Conservation (phyloP, 64 coral and sea anemone genomes). For the Platygyra sinensis region DNA sequence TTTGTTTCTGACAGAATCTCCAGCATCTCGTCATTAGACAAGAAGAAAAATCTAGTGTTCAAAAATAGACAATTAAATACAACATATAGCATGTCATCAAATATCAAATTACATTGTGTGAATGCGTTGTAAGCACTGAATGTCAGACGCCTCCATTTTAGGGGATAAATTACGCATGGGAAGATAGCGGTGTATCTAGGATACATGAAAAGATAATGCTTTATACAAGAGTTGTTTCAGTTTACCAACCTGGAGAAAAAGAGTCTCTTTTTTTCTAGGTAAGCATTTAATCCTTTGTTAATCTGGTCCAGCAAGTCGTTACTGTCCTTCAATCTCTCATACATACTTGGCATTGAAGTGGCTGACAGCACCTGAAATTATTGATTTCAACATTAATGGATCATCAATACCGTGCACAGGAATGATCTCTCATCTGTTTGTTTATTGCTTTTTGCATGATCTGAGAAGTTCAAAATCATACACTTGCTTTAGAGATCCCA, state of each 20-base stretch:
- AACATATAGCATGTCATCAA: too few species aligned
- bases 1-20: slow-evolving; percentile 99
- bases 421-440: too few species aligned
- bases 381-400: neutral
- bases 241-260: slow-evolving; percentile 95
- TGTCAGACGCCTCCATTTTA: too few species aligned
- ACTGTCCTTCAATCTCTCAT: slow-evolving; percentile 90
- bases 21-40: slow-evolving; percentile 99
- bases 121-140: too few species aligned
- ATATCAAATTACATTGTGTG: neutral
- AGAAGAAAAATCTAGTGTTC: slow-evolving; percentile 89
- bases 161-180: too few species aligned
- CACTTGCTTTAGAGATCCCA: too few species aligned
- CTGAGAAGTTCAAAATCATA: too few species aligned
- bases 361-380: slow-evolving; percentile 81
- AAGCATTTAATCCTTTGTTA: slow-evolving; percentile 98
- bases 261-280: slow-evolving; percentile 96
- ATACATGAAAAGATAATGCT: too few species aligned
- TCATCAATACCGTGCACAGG: neutral
- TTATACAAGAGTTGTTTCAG: neutral
- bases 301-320: slow-evolving; percentile 95
- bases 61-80: neutral
- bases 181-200: too few species aligned
- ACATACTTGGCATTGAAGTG: slow-evolving; percentile 98
- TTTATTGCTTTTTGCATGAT: too few species aligned